These are phyloP conservation scores for Pinna nobilis DNA, from an alignment of 1,140 invertebrate genomes.

Conservation along the genomic window DNA sequence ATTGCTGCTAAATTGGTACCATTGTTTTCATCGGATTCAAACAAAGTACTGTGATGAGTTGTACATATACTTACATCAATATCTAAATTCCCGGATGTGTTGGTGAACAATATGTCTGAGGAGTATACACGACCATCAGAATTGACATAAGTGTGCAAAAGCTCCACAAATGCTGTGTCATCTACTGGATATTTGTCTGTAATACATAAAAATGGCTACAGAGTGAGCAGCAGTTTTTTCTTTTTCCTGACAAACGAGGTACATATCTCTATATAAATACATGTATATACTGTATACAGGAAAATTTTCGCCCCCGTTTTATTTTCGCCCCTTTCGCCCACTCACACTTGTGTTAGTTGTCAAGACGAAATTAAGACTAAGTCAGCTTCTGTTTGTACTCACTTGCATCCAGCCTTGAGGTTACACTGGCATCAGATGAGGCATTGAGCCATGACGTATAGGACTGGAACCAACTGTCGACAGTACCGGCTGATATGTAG, in stretches of 20 bases:
- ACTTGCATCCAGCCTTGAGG: slow-evolving; percentile 25
- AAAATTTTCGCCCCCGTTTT: no score
- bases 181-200: slow-evolving; percentile 8
- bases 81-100: slow-evolving; percentile 5
- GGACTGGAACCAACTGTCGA: slow-evolving; percentile 67
- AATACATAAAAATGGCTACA: not conserved
- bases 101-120: slow-evolving; percentile 4
- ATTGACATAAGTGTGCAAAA: slow-evolving; percentile 24
- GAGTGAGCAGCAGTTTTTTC: no score
- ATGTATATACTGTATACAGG: no score
- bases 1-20: no score
- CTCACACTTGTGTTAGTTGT: no score
- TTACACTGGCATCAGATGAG: slow-evolving; percentile 14
- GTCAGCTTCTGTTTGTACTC: no score
- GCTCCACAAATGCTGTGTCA: slow-evolving; percentile 23
- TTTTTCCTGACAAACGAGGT: no score
- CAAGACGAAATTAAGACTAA: no score
- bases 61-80: slow-evolving; percentile 24
- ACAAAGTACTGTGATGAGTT: not conserved
- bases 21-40: no score
- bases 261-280: no score
- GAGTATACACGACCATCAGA: not conserved
- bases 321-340: no score
- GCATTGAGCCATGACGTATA: slow-evolving; percentile 49
- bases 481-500: slow-evolving; percentile 46